Conservation (phyloP, 1,140 invertebrate genomes). For the Hylaeus anthracinus region DNA sequence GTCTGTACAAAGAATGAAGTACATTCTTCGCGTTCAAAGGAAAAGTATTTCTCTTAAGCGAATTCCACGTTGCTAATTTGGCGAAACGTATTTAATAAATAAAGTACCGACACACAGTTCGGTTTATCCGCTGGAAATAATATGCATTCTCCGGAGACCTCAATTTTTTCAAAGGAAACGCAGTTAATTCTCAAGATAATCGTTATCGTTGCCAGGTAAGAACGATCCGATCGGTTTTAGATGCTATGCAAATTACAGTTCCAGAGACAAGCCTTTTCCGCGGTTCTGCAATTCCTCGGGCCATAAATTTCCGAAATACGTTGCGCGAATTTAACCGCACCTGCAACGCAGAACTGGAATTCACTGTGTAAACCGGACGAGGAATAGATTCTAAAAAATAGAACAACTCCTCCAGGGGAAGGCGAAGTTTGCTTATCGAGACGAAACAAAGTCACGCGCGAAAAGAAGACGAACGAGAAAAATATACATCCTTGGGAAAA, state of each 20-base stretch:
- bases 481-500: neutral
- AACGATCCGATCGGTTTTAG: neutral
- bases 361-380: neutral
- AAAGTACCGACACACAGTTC: neutral
- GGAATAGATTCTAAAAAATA: slow-evolving; percentile 11
- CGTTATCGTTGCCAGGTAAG: neutral
- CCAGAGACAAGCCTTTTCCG: too few relatives aligned
- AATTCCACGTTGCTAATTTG: neutral
- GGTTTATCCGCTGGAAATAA: too few relatives aligned
- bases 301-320: slow-evolving; percentile 14
- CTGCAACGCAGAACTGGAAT: neutral
- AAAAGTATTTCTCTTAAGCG: slow-evolving; percentile 15
- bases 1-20: neutral
- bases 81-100: neutral
- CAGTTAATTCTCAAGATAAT: neutral
- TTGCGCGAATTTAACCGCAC: slow-evolving; percentile 6
- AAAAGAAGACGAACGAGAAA: neutral
- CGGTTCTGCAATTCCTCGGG: neutral
- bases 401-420: neutral
- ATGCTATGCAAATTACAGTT: too few relatives aligned
- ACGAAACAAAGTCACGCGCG: slow-evolving; percentile 13
- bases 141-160: too few relatives aligned
- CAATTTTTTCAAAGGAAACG: neutral
- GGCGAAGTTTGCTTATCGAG: neutral
- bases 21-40: slow-evolving; percentile 11